phyloP scores from a whole-genome alignment of 2,888 invertebrate species.

The Pasiphila rectangulata region DNA sequence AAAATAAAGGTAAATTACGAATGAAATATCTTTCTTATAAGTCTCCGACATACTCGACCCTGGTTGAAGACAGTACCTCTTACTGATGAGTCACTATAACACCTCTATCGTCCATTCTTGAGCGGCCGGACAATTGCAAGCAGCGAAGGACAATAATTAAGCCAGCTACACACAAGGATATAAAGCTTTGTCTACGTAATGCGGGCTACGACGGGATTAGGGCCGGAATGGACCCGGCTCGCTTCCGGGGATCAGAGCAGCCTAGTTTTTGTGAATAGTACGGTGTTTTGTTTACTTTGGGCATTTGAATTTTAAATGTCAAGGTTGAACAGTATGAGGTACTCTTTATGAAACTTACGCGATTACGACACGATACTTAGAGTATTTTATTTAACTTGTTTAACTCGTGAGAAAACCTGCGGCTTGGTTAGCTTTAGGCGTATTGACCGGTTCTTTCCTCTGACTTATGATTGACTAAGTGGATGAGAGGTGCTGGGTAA shows the following conservation, averaged over 20 bases:
- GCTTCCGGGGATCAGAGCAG: conserved; percentile 26
- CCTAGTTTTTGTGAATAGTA: conserved; percentile 19
- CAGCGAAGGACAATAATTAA: conserved; percentile 35
- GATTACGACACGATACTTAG: background rate
- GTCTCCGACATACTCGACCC: too few relatives aligned
- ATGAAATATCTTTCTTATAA: too few relatives aligned
- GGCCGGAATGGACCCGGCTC: conserved; percentile 18
- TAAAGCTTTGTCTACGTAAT: conserved; percentile 35
- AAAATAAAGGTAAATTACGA: too few relatives aligned
- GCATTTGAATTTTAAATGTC: background rate
- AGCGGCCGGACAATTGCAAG: conserved; percentile 31
- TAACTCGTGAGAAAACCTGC: too few relatives aligned
- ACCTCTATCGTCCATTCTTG: conserved; percentile 30
- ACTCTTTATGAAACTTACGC: background rate
- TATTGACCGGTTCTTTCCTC: too few relatives aligned
- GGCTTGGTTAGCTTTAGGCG: too few relatives aligned
- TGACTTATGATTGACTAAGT: too few relatives aligned
- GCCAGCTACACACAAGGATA: conserved; percentile 12
- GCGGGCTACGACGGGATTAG: conserved; percentile 28
- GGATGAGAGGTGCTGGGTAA: too few relatives aligned
- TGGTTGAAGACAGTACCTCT: too few relatives aligned
- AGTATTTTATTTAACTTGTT: too few relatives aligned
- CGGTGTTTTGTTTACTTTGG: conserved; percentile 3
- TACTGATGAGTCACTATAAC: too few relatives aligned
- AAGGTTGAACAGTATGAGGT: background rate